A percentile compares a stretch with the other conserved stretches of the same genome.
phyloP scores from a whole-genome alignment of 2,888 invertebrate species.

The Pantelozetes paolii region DNA sequence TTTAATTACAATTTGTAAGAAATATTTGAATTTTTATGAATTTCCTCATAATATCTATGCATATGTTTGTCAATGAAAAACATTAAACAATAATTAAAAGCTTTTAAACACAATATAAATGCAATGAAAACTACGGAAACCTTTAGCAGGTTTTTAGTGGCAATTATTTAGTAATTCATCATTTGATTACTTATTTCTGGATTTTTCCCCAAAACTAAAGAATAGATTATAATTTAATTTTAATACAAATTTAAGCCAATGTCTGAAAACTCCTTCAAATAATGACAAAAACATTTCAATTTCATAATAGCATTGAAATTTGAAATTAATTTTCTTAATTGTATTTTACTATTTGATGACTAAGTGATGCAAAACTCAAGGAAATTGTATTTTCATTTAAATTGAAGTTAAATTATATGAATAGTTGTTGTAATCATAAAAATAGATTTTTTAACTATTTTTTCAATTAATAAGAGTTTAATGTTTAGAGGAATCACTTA shows the following conservation, averaged over 20 bases:
- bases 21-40: background rate
- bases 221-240: slow-evolving; percentile 10
- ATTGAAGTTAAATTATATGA: slow-evolving; percentile 16
- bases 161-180: slow-evolving; percentile 32
- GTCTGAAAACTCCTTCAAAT: background rate
- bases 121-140: background rate
- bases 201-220: slow-evolving; percentile 8
- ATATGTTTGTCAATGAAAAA: background rate
- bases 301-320: slow-evolving; percentile 18
- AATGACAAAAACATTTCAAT: slow-evolving; percentile 1
- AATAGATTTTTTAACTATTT: background rate
- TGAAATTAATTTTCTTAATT: slow-evolving; percentile 17
- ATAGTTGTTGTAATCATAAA: background rate
- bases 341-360: slow-evolving; percentile 15
- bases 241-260: background rate
- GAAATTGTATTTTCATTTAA: slow-evolving; percentile 21
- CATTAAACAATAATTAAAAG: background rate
- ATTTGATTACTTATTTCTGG: slow-evolving; percentile 18
- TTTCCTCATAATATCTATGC: too few species aligned
- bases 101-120: background rate
- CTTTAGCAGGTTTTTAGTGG: background rate
- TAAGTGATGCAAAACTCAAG: slow-evolving; percentile 24
- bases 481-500: background rate
- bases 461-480: background rate
- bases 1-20: background rate